These are phyloP conservation scores for Oncorhynchus tshawytscha DNA, from an alignment of 2,113 vertebrate genomes.

Conservation along the genomic window DNA sequence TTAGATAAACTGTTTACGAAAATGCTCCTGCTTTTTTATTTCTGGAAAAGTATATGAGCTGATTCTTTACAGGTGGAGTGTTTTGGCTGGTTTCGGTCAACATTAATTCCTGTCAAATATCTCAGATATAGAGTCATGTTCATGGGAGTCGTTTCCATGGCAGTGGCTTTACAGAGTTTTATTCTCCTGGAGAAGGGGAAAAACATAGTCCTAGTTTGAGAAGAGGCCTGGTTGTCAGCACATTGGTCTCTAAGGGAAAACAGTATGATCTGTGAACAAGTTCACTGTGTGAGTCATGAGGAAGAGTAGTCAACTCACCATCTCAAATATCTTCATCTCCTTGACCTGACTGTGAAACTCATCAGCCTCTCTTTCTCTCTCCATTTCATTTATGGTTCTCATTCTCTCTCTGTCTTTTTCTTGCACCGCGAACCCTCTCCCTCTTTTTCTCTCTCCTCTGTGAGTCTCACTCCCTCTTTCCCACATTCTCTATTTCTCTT, in stretches of 20 bases:
- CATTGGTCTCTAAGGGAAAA: background rate
- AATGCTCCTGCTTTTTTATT: slow-evolving; percentile 34
- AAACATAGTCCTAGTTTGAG: background rate
- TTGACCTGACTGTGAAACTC: background rate
- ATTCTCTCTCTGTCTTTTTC: background rate
- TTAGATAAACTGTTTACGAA: slow-evolving; percentile 56
- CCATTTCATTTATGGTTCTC: background rate
- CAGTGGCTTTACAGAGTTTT: slow-evolving; percentile 10
- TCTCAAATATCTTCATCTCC: background rate
- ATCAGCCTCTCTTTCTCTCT: background rate
- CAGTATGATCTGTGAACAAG: too few species aligned
- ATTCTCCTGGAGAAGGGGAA: slow-evolving; percentile 26
- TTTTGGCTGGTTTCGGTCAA: slow-evolving; percentile 20
- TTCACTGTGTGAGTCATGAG: background rate
- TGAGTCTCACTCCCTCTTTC: background rate
- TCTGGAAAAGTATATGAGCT: slow-evolving; percentile 31
- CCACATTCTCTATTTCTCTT: background rate
- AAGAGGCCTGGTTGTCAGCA: background rate
- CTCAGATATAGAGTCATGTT: slow-evolving; percentile 26
- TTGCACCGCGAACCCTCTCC: background rate
- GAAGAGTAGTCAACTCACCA: background rate
- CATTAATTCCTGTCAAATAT: slow-evolving; percentile 27
- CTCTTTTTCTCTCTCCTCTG: background rate
- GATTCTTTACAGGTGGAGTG: slow-evolving; percentile 34
- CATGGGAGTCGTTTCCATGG: slow-evolving; percentile 16